Percentiles rank a stretch among this genome's conserved stretches.
Conservation (phyloP, 2,113 vertebrate species). For the Perccottus glenii region DNA sequence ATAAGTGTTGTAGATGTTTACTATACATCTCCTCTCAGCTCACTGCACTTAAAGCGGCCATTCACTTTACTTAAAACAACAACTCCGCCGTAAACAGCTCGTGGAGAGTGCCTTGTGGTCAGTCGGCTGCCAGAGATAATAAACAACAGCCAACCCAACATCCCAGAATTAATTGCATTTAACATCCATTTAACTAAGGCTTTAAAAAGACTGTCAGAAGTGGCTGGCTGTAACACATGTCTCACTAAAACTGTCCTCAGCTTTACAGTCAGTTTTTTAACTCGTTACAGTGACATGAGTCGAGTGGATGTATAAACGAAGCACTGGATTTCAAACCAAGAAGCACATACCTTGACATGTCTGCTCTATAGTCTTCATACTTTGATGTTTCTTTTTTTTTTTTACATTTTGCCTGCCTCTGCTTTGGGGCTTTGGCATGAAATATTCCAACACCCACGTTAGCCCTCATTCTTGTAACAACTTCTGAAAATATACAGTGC, state of each 20-base stretch:
- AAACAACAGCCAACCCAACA: constrained; percentile 43
- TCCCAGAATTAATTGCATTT: constrained; percentile 57
- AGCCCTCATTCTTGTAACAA: constrained; percentile 28
- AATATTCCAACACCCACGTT: constrained; percentile 46
- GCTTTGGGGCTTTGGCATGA: not conserved
- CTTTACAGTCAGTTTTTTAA: constrained; percentile 4
- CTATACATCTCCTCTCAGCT: constrained; percentile 6
- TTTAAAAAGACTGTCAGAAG: constrained; percentile 22
- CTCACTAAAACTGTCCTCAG: not conserved
- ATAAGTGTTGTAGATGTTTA: not conserved
- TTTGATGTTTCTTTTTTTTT: not conserved
- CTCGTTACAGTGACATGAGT: not conserved
- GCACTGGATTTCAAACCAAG: too few species aligned
- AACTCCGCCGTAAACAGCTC: constrained; percentile 41
- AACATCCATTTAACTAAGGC: constrained; percentile 55
- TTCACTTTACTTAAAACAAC: constrained; percentile 43
- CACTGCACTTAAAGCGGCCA: constrained; percentile 30
- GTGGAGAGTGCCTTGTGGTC: constrained; percentile 55
- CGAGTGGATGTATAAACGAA: too few species aligned
- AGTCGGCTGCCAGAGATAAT: constrained; percentile 47
- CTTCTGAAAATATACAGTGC: constrained; percentile 9
- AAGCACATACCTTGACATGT: too few species aligned
- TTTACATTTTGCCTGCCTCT: not conserved
- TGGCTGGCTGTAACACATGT: too few species aligned
- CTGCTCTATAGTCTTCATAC: too few species aligned